phyloP scores from a whole-genome alignment of 2,113 vertebrate species.

The Manacus vitellinus region DNA sequence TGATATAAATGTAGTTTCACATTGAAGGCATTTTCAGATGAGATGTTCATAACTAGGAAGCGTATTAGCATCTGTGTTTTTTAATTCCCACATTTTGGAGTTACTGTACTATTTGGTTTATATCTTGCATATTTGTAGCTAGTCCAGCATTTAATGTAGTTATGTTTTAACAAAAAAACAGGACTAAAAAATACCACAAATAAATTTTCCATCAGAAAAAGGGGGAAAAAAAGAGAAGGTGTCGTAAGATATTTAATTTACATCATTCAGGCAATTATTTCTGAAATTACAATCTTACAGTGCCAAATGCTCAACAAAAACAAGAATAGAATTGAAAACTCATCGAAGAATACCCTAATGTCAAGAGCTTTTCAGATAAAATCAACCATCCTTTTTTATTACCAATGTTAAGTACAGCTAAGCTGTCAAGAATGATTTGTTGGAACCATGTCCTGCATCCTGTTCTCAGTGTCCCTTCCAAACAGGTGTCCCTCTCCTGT shows the following conservation, averaged over 20 bases:
- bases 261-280: background rate
- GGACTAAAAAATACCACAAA: background rate
- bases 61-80: background rate
- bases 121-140: background rate
- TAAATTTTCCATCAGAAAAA: background rate
- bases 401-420: background rate
- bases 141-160: background rate
- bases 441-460: background rate
- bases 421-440: background rate
- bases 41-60: background rate
- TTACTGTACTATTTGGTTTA: background rate
- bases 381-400: background rate
- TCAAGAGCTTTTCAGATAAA: background rate
- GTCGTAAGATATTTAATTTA: background rate
- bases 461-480: background rate
- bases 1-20: background rate
- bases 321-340: background rate
- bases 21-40: background rate
- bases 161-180: background rate
- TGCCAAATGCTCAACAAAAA: background rate
- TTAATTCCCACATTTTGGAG: background rate
- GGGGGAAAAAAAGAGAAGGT: rapidly evolving
- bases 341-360: background rate
- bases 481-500: background rate
- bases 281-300: background rate